phyloP scores from a whole-genome alignment of 2,888 invertebrate species.

The Diaphora mendica region DNA sequence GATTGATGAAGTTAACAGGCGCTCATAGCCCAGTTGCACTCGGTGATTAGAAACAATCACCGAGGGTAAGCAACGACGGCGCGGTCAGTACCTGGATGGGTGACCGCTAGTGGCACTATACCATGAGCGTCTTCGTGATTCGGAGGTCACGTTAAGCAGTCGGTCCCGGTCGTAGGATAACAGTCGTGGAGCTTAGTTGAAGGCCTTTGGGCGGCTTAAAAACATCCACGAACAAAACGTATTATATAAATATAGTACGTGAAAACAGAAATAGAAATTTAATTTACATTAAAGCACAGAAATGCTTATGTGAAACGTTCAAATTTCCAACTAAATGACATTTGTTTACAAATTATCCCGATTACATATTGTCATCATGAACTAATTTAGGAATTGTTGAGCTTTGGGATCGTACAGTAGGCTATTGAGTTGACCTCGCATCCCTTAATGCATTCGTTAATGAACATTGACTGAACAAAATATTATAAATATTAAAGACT shows the following conservation, averaged over 20 bases:
- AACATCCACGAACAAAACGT: too few species aligned
- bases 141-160: too few species aligned
- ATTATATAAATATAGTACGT: neutral
- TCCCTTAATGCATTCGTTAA: neutral
- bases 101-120: too few species aligned
- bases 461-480: neutral
- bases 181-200: too few species aligned
- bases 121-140: too few species aligned
- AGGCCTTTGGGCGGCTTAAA: too few species aligned
- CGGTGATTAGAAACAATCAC: too few species aligned
- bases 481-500: neutral
- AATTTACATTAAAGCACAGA: neutral
- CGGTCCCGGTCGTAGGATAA: too few species aligned
- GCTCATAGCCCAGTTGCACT: too few species aligned
- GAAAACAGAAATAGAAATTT: neutral
- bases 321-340: neutral
- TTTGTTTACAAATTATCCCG: slow-evolving; percentile 8
- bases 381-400: slow-evolving; percentile 1
- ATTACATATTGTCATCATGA: neutral
- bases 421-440: neutral
- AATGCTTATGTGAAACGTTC: neutral
- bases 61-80: too few species aligned
- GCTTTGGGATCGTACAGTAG: slow-evolving; percentile 1
- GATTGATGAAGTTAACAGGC: too few species aligned
- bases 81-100: too few species aligned